These are phyloP conservation scores for Lacerta viridis DNA, from an alignment of 2,797 vertebrate genomes.

Conservation along the genomic window DNA sequence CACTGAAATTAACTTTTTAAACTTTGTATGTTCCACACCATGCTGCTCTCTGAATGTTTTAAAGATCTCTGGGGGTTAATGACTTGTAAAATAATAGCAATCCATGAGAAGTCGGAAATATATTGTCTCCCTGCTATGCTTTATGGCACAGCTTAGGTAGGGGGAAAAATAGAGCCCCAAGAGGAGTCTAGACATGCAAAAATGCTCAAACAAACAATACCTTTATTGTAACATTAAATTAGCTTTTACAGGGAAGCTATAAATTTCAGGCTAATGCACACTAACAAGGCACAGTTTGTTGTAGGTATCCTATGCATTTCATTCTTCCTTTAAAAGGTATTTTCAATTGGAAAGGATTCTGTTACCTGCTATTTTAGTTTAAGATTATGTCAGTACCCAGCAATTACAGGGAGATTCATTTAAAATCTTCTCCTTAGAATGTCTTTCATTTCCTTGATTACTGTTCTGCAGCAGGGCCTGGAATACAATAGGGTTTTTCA, in stretches of 20 bases:
- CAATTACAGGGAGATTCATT: constrained; percentile 46
- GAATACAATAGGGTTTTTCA: constrained; percentile 21
- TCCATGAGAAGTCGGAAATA: constrained; percentile 73
- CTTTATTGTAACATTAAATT: constrained; percentile 75
- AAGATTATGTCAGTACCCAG: constrained; percentile 39
- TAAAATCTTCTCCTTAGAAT: constrained; percentile 40
- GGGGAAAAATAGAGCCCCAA: constrained; percentile 34
- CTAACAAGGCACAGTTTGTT: constrained; percentile 52
- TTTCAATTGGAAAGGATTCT: constrained; percentile 45
- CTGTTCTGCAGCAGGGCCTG: constrained; percentile 2
- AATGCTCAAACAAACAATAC: constrained; percentile 75
- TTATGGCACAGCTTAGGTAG: constrained; percentile 71
- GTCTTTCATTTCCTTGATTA: constrained; percentile 35
- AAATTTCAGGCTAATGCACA: constrained; percentile 66
- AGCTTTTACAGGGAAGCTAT: constrained; percentile 65
- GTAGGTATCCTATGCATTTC: constrained; percentile 54
- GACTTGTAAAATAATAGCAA: constrained; percentile 72
- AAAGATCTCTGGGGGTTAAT: constrained; percentile 67
- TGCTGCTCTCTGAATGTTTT: constrained; percentile 63
- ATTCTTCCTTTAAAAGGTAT: constrained; percentile 35
- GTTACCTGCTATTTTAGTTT: constrained; percentile 50
- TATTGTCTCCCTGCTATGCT: constrained; percentile 67
- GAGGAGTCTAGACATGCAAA: constrained; percentile 70
- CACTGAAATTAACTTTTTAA: constrained; percentile 68
- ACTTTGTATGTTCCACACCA: constrained; percentile 45